Evolutionary conservation across 2,797 vertebrate genomes (phyloP).

Genomic region (Myripristis murdjan): DNA sequence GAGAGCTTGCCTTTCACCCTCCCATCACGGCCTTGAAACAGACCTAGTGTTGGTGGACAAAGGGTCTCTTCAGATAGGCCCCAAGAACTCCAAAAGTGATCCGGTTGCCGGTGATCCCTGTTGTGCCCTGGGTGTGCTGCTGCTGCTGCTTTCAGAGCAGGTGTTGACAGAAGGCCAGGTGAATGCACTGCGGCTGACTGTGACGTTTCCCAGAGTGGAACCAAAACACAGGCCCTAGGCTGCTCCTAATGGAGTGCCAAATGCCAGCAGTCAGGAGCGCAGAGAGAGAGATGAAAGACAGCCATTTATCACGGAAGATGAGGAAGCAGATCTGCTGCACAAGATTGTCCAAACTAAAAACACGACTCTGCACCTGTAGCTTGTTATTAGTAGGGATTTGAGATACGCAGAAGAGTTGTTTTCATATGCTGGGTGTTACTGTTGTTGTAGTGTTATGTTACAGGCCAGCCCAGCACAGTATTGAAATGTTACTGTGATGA

Average conservation of each 20-base stretch:
- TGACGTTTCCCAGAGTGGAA: slow-evolving; percentile 66
- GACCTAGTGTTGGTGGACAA: slow-evolving; percentile 66
- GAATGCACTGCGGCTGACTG: slow-evolving; percentile 61
- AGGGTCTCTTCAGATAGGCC: slow-evolving; percentile 66
- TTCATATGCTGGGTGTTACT: slow-evolving; percentile 28
- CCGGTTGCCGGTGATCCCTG: slow-evolving; percentile 70
- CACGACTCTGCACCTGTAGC: slow-evolving; percentile 69
- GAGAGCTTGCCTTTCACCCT: slow-evolving; percentile 65
- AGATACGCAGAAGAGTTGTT: slow-evolving; percentile 43
- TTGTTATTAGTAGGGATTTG: slow-evolving; percentile 63
- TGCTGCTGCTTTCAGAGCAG: slow-evolving; percentile 55
- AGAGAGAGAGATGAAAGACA: slow-evolving; percentile 71
- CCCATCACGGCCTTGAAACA: slow-evolving; percentile 47
- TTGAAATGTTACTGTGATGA: slow-evolving; percentile 41
- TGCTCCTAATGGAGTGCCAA: slow-evolving; percentile 67
- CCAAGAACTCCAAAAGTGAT: slow-evolving; percentile 54
- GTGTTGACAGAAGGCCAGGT: slow-evolving; percentile 77
- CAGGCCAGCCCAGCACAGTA: slow-evolving; percentile 19
- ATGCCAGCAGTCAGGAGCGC: slow-evolving; percentile 54
- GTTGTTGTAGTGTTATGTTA: slow-evolving; percentile 51
- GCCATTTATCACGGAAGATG: slow-evolving; percentile 69
- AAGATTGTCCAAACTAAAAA: slow-evolving; percentile 58
- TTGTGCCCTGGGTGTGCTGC: slow-evolving; percentile 62
- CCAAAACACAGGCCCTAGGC: slow-evolving; percentile 63
- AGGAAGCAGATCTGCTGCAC: slow-evolving; percentile 65